phyloP scores from a whole-genome alignment of 2,888 invertebrate genomes.

The Stenodera caucasica region DNA sequence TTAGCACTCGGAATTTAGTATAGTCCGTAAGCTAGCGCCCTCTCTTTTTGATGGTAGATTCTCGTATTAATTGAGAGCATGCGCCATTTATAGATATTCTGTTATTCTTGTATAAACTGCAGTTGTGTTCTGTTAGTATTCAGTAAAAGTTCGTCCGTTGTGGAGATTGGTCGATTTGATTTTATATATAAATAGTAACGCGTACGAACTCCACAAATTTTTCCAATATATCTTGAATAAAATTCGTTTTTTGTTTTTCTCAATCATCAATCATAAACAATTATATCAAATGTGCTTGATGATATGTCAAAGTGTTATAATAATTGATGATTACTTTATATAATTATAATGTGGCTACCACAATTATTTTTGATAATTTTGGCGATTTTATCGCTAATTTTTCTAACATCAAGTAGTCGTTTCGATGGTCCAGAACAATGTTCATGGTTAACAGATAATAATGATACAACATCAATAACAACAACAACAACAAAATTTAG shows the following conservation, averaged over 20 bases:
- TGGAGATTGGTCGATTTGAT: slow-evolving; percentile 28
- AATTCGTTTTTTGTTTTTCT: too few relatives aligned
- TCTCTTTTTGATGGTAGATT: slow-evolving; percentile 18
- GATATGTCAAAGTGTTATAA: not conserved
- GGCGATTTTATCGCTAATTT: slow-evolving; percentile 32
- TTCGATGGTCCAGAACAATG: slow-evolving; percentile 56
- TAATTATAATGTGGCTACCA: slow-evolving; percentile 58
- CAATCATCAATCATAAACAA: too few relatives aligned
- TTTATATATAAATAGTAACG: slow-evolving; percentile 18
- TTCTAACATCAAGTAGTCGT: slow-evolving; percentile 46
- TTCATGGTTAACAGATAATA: slow-evolving; percentile 56
- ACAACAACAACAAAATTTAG: slow-evolving; percentile 58
- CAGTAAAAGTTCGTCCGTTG: slow-evolving; percentile 47
- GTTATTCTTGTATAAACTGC: slow-evolving; percentile 51
- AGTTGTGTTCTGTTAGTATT: slow-evolving; percentile 44
- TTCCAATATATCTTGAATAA: too few relatives aligned
- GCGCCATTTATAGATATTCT: too few relatives aligned
- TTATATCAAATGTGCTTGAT: not conserved
- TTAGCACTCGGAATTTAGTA: too few relatives aligned
- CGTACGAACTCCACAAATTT: slow-evolving; percentile 17
- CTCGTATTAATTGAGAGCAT: slow-evolving; percentile 34
- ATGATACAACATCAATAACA: slow-evolving; percentile 57
- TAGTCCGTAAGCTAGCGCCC: slow-evolving; percentile 39
- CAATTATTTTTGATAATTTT: slow-evolving; percentile 54
- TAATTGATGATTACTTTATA: slow-evolving; percentile 3